Percentiles rank a stretch among this genome's conserved stretches.
Evolutionary conservation across 2,113 vertebrate species (phyloP).

Genomic region (Echinops telfairi): DNA sequence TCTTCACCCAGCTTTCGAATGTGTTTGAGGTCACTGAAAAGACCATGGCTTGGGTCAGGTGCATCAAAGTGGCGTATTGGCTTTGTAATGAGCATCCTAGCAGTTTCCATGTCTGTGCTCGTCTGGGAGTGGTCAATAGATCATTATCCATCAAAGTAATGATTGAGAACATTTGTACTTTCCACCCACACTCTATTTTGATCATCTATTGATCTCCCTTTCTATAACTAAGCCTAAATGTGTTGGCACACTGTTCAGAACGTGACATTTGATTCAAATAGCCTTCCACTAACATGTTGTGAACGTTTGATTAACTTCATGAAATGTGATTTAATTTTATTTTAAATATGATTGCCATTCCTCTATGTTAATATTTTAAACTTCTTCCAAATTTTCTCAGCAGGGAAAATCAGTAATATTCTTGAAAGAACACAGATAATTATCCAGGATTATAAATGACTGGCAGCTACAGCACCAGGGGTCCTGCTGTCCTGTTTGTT

Average conservation of each 20-base stretch:
- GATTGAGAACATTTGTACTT: constrained; percentile 5
- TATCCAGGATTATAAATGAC: constrained; percentile 81
- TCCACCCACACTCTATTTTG: constrained; percentile 51
- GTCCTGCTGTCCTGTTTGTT: constrained; percentile 75
- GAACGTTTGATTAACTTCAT: constrained; percentile 40
- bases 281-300: constrained; percentile 27
- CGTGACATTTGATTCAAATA: constrained; percentile 31
- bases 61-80: background rate
- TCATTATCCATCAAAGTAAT: background rate
- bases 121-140: background rate
- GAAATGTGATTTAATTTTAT: constrained; percentile 35
- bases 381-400: constrained; percentile 76
- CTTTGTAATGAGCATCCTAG: background rate
- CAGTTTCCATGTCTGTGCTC: background rate
- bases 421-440: constrained; percentile 78
- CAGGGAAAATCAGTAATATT: constrained; percentile 71
- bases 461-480: constrained; percentile 39
- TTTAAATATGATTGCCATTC: constrained; percentile 54
- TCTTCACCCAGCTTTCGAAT: background rate
- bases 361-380: constrained; percentile 71
- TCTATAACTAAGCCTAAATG: constrained; percentile 52
- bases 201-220: constrained; percentile 21
- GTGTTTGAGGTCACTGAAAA: background rate
- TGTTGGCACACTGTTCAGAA: constrained; percentile 47
- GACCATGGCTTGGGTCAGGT: background rate